Evolutionary conservation across 2,797 vertebrate species (phyloP), one percentile per base, ranked within the genome.

Genomic region (Heterohyrax brucei): DNA sequence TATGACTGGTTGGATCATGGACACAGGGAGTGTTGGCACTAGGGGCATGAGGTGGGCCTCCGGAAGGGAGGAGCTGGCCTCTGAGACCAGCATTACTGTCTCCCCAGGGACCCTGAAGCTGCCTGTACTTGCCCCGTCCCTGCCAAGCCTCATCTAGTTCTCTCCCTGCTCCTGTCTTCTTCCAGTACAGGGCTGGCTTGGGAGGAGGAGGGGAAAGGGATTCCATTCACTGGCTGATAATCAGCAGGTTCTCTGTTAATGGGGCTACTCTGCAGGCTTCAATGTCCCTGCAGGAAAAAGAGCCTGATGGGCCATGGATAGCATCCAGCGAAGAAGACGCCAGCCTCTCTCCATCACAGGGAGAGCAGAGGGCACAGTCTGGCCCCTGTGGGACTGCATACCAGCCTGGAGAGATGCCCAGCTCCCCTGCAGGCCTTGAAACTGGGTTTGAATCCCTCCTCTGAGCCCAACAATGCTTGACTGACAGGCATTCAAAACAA

Each of bases 81-180:
- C 59, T n/a, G 28, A 68, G 59, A 59, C 46, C 39, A 39, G 12
- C 33, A 12, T 86, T 0, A 8, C 24, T 53, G 46, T 14, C 18
- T 50, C 70, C 18, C 18, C 1, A 6, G 77, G 39, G 19, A 82
- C 50, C 83, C 72, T 22, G 22, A 5, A 28, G 9, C 75, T 73
- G 70, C 56, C 73, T 7, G 0, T 2, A 1, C 1, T 19, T 0
- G n/a, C 13, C 79, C 1, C 39, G 22, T 33, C 10, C 28, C 61
- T 5, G 26, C 78, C 66, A 1, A n/a, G 46, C 24, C 44, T 78
- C 30, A 1, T 28, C 70, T 19, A 7, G 30, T 59, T 56, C 53
- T 16, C 13, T 14, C 48, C 66, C 26, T 59, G 2, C 48, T 66
- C 22, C 48, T 48, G 28, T 46, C 78, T 50, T 2, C 0, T 2